Evolutionary conservation across 2,113 vertebrate genomes (phyloP), one percentile per base, ranked within the genome.

Genomic region (Trinectes maculatus): DNA sequence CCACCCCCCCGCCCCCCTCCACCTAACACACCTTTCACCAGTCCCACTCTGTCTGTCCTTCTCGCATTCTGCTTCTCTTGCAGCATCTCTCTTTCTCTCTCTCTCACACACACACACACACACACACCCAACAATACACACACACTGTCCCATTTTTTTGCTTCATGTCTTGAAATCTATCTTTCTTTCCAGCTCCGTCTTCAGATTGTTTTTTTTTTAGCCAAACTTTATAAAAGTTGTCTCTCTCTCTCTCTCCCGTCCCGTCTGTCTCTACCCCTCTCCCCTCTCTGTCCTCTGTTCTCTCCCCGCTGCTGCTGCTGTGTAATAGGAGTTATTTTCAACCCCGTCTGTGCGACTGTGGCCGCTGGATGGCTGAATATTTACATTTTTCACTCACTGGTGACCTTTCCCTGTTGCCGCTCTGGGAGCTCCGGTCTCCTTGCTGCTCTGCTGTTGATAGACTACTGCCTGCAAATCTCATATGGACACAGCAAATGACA

Each of bases 381-480:
- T 92, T 88, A 87, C 85, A 89, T 88, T 90, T 90, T 87, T 90
- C 87, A 88, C 84, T 84, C 79, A 86, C 84, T 85, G 75, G 82
- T 91, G 90, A 91, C 89, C 89, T 92, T 92, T 90, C 83, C 75
- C 74, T 83, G 85, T 83, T 73, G 77, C 78, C 70, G 85, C 88
- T 86, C 83, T 84, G 88, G 90, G 88, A 91, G 83, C 85, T 82
- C 78, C 82, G 71, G 88, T 87, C 85, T 86, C 85, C 83, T 86
- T 77, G 80, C 84, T 70, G 79, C 77, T 76, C 85, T 71, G 77
- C 82, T 90, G 88, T 88, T 90, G 90, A 91, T 88, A 90, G 90
- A 89, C 82, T 87, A 85, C 76, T 85, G 85, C 73, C 81, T 81
- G 86, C 83, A 90, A 85, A 88, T 89, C 90, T 89, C 85, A 88